Percentiles rank a stretch among this genome's conserved stretches.
These are phyloP conservation scores for Macrobrachium rosenbergii DNA, from an alignment of 1,140 invertebrate genomes.

Conservation along the genomic window DNA sequence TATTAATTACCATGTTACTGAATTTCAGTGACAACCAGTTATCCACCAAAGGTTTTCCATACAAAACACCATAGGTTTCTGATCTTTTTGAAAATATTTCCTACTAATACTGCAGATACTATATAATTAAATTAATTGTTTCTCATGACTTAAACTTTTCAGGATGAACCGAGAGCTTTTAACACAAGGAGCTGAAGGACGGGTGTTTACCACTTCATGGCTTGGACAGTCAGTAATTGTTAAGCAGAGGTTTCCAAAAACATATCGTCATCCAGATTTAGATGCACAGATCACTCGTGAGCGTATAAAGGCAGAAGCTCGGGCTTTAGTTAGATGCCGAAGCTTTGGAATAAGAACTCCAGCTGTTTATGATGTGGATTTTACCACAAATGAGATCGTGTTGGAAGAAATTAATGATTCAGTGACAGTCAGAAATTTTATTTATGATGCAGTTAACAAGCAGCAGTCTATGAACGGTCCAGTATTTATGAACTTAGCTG, in stretches of 20 bases:
- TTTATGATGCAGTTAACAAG: constrained; percentile 70
- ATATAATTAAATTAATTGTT: too few relatives aligned
- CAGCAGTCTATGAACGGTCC: constrained; percentile 50
- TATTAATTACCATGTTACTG: too few relatives aligned
- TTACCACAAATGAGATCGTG: constrained; percentile 81
- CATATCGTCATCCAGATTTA: constrained; percentile 89
- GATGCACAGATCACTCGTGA: constrained; percentile 88
- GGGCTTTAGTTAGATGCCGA: constrained; percentile 85
- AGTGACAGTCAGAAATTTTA: constrained; percentile 84
- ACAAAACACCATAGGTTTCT: too few relatives aligned
- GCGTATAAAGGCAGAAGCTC: constrained; percentile 89
- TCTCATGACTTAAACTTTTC: too few relatives aligned
- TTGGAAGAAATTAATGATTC: constrained; percentile 88
- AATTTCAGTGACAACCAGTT: too few relatives aligned
- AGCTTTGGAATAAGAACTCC: constrained; percentile 80
- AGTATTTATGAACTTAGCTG: constrained; percentile 72
- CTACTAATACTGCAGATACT: too few relatives aligned
- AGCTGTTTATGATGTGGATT: constrained; percentile 85
- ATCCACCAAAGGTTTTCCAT: too few relatives aligned
- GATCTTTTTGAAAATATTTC: too few relatives aligned
- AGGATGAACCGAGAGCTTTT: constrained; percentile 33
- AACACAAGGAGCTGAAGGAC: constrained; percentile 93
- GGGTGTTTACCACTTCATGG: constrained; percentile 83
- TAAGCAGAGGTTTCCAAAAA: constrained; percentile 94
- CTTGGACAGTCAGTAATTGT: constrained; percentile 84